These are phyloP conservation scores for Dermolepida albohirtum DNA, from an alignment of 2,888 invertebrate genomes.

Conservation along the genomic window DNA sequence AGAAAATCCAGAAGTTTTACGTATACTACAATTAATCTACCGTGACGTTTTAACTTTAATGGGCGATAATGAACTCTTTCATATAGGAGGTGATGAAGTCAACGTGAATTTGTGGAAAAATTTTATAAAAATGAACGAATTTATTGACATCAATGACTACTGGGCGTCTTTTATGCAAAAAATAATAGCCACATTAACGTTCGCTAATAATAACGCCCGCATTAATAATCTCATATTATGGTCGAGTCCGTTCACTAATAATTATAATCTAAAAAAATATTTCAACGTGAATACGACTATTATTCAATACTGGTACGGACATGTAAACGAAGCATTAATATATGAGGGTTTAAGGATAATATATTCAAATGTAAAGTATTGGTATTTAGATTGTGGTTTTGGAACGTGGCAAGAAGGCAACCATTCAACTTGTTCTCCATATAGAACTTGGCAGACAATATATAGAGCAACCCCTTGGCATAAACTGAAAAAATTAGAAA, in stretches of 20 bases:
- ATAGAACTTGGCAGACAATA: conserved; percentile 85
- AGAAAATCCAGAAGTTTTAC: conserved; percentile 77
- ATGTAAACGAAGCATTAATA: conserved; percentile 76
- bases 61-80: conserved; percentile 81
- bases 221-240: conserved; percentile 74
- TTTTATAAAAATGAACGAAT: conserved; percentile 58
- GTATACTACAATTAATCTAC: conserved; percentile 78
- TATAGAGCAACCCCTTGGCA: conserved; percentile 83
- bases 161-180: conserved; percentile 79
- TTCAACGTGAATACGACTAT: conserved; percentile 66
- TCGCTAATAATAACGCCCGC: conserved; percentile 68
- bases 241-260: conserved; percentile 80
- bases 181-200: conserved; percentile 70
- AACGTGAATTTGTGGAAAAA: conserved; percentile 77
- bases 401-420: conserved; percentile 82
- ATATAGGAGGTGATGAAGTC: conserved; percentile 83
- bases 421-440: conserved; percentile 84
- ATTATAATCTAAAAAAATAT: conserved; percentile 69
- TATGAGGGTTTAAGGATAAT: conserved; percentile 77
- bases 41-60: conserved; percentile 78
- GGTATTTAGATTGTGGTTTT: conserved; percentile 89
- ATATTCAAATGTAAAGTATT: conserved; percentile 84
- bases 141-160: conserved; percentile 63
- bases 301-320: conserved; percentile 83
- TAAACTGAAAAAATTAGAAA: conserved; percentile 61